Conservation (phyloP, 2,888 invertebrate genomes). For the Eulithis testata region DNA sequence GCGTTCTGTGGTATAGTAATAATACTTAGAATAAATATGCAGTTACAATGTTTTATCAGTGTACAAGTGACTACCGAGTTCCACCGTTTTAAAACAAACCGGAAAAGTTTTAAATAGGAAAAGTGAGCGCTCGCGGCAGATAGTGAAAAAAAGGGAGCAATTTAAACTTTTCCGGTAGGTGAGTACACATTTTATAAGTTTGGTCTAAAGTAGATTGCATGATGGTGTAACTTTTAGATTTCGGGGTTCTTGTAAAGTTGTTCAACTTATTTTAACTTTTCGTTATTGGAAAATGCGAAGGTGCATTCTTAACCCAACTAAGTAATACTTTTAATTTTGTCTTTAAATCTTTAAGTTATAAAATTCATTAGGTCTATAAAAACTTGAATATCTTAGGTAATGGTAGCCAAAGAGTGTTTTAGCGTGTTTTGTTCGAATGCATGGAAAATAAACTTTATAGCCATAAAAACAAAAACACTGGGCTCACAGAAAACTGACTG, state of each 20-base stretch:
- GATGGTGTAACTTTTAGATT: slow-evolving; percentile 62
- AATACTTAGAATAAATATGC: slow-evolving; percentile 33
- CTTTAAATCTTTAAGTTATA: too few species aligned
- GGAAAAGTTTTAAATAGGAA: slow-evolving; percentile 81
- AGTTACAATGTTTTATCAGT: slow-evolving; percentile 42
- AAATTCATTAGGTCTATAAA: too few species aligned
- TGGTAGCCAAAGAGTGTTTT: too few species aligned
- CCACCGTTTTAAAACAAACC: slow-evolving; percentile 74
- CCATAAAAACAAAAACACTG: too few species aligned
- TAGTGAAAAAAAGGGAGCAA: slow-evolving; percentile 81
- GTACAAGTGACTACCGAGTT: slow-evolving; percentile 38
- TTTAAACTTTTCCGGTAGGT: slow-evolving; percentile 73
- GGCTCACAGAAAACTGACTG: too few species aligned
- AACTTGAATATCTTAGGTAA: too few species aligned
- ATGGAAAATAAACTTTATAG: too few species aligned
- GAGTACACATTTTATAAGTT: slow-evolving; percentile 75
- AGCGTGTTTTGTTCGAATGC: too few species aligned
- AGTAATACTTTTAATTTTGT: too few species aligned
- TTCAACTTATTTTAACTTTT: slow-evolving; percentile 33
- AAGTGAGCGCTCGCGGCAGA: slow-evolving; percentile 63
- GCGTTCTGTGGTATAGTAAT: slow-evolving; percentile 14
- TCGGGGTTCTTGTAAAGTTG: slow-evolving; percentile 38
- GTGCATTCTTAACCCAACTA: background rate
- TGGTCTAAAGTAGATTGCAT: slow-evolving; percentile 68
- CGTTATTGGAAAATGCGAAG: slow-evolving; percentile 11